Conservation (phyloP, 2,113 vertebrate species). For the Epinephelus cyanopodus region DNA sequence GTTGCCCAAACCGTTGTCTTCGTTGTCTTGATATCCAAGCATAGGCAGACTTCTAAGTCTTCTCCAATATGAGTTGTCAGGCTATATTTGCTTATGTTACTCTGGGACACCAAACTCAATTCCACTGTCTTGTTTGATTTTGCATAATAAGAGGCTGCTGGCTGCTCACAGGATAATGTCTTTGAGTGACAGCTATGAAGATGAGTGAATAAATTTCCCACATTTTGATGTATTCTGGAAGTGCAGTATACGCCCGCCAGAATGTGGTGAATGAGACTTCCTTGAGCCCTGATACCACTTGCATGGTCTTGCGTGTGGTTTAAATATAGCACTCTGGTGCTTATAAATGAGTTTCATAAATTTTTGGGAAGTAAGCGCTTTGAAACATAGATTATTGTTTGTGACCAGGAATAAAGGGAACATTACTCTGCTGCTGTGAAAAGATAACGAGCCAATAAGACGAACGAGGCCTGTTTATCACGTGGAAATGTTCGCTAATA, state of each 20-base stretch:
- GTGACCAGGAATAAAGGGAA: background rate
- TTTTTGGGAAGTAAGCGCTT: background rate
- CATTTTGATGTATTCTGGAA: slow-evolving; percentile 50
- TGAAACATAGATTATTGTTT: slow-evolving; percentile 22
- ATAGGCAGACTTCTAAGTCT: slow-evolving; percentile 73
- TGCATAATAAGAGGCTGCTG: slow-evolving; percentile 78
- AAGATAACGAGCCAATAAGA: slow-evolving; percentile 9
- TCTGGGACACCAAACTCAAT: slow-evolving; percentile 80
- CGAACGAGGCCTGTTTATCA: slow-evolving; percentile 5
- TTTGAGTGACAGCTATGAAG: slow-evolving; percentile 73
- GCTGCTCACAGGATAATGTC: slow-evolving; percentile 73
- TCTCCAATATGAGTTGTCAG: slow-evolving; percentile 77
- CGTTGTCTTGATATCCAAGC: slow-evolving; percentile 63
- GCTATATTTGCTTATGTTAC: slow-evolving; percentile 79
- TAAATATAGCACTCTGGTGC: slow-evolving; percentile 15
- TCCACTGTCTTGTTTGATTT: slow-evolving; percentile 81
- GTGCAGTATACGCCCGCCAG: slow-evolving; percentile 30
- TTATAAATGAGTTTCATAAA: slow-evolving; percentile 6
- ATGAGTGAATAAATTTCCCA: slow-evolving; percentile 61
- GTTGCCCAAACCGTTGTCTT: slow-evolving; percentile 56
- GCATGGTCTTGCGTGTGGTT: slow-evolving; percentile 17
- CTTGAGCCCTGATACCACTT: slow-evolving; percentile 6
- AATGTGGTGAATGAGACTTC: background rate
- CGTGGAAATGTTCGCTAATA: background rate
- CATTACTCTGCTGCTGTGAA: background rate